Evolutionary conservation across 64 coral and sea anemone genomes (phyloP), one percentile per base, ranked within the genome.

Genomic region (Hydrozoanthus tunicans): DNA sequence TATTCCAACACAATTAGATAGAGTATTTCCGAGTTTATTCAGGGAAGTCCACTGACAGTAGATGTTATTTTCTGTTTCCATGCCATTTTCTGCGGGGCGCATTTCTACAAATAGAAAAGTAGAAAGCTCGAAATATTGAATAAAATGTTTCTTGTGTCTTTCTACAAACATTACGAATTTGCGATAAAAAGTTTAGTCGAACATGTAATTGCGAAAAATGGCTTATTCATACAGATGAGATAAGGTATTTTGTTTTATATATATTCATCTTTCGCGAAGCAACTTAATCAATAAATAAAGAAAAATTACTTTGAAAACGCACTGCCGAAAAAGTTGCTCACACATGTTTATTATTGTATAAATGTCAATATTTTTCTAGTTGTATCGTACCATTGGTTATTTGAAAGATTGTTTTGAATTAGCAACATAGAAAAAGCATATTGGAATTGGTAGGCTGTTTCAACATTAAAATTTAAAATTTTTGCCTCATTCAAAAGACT

Each of bases 211-310:
- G 59, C 24, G 55, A 88, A 73, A 73, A 73, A 23, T 51, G 20
- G 68, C 25, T 73, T 88, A 74, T 88, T 88, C 60, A 61, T 59
- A 88, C 84, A 88, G 68, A 75, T 88, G 84, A 59, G n/a, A 55
- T 73, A 88, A 73, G 72, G 73, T 25, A 27, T 86, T 60, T 72
- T 54, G 7, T 64, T 43, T 78, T 64, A 53, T n/a, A n/a, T 70
- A 70, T 85, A 23, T 51, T 55, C 8, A 53, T 51, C 20, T 70
- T 12, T 67, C 63, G 51, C 64, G 10, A 53, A n/a, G 43, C 9
- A 17, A 70, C 7, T 2, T 26, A 85, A 57, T 85, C 11, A 15
- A 7, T 12, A 58, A 7, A 72, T 24, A 70, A 70, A 1, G 25
- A 24, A 25, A 7, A 66, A 9, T 25, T 15, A 32, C 57, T 80